Evolutionary conservation across 2,888 invertebrate genomes (phyloP), one percentile per base, ranked within the genome.

Genomic region (Netelia melanura): DNA sequence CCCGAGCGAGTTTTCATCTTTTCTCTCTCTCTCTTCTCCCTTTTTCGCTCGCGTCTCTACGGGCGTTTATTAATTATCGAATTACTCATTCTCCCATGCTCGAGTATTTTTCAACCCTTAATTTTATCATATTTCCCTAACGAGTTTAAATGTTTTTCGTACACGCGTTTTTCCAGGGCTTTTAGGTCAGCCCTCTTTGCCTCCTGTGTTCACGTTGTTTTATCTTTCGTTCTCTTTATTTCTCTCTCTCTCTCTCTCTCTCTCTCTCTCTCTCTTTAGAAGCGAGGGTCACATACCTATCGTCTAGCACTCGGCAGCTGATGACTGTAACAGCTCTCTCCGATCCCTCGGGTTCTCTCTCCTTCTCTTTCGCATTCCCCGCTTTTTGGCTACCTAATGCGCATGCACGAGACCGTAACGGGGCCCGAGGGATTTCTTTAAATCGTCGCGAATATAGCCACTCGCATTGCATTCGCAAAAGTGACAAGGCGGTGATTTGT

Each of bases 301-400:
- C 90, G 89, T 89, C 89, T 91, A 89, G 89, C 88, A 81, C 86
- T 88, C 84, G 87, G 81, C 91, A 91, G 90, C 89, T 90, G 89
- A 87, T 89, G 68, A 17, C 58, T 75, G n/a, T 70, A 82, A 68
- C 70, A 44, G 68, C 68, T 43, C 25, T 56, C 30, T 10, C n/a
- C 43, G 62, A 48, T 67, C 56, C 43, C 52, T 54, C 54, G 68
- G 52, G 68, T 25, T 30, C 52, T 23, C 30, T 30, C 30, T 3
- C 30, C 30, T 5, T 30, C 30, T 30, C 30, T 30, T 30, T 30
- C 48, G 67, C 48, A 48, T 56, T 61, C 23, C 64, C 25, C 38
- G 21, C 21, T 21, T 65, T 30, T 65, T 75, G 14, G 52, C 23
- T 43, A 44, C 38, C 64, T 11, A 62, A 30, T 30, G 30, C 30